Conservation (phyloP, 1,140 invertebrate species). For the Radopholus similis region DNA sequence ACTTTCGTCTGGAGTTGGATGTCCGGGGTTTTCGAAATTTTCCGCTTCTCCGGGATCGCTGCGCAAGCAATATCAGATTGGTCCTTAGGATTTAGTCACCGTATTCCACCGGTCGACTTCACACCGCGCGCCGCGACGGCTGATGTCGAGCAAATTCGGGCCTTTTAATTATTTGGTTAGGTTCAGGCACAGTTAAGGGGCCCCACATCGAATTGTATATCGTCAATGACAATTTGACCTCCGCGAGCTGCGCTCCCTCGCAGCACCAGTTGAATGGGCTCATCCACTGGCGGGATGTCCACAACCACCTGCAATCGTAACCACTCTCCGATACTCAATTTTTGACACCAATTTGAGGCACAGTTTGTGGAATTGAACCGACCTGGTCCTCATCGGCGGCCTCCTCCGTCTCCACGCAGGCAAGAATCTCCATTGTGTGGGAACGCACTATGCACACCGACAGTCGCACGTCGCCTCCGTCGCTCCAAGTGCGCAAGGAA, state of each 20-base stretch:
- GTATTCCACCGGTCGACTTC: too few relatives aligned
- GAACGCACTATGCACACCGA: constrained; percentile 37
- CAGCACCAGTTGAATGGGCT: constrained; percentile 51
- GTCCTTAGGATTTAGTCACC: too few relatives aligned
- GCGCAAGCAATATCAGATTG: too few relatives aligned
- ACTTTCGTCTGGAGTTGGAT: constrained; percentile 15
- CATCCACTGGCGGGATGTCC: constrained; percentile 44
- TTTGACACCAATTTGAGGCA: too few relatives aligned
- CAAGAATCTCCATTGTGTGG: constrained; percentile 40
- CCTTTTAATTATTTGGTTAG: background rate
- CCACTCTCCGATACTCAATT: background rate
- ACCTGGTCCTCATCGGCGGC: background rate
- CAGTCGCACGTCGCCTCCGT: constrained; percentile 40
- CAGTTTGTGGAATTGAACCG: too few relatives aligned
- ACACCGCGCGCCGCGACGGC: too few relatives aligned
- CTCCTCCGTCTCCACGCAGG: constrained; percentile 33
- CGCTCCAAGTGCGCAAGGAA: constrained; percentile 43
- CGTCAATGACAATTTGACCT: constrained; percentile 43
- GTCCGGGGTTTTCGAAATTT: too few relatives aligned
- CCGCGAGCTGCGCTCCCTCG: constrained; percentile 22
- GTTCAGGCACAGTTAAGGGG: too few relatives aligned
- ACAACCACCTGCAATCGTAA: constrained; percentile 23
- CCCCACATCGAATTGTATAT: constrained; percentile 40
- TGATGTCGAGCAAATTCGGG: too few relatives aligned
- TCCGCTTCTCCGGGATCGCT: too few relatives aligned